Conservation (phyloP, 2,888 invertebrate genomes). For the Cactoblastis cactorum region DNA sequence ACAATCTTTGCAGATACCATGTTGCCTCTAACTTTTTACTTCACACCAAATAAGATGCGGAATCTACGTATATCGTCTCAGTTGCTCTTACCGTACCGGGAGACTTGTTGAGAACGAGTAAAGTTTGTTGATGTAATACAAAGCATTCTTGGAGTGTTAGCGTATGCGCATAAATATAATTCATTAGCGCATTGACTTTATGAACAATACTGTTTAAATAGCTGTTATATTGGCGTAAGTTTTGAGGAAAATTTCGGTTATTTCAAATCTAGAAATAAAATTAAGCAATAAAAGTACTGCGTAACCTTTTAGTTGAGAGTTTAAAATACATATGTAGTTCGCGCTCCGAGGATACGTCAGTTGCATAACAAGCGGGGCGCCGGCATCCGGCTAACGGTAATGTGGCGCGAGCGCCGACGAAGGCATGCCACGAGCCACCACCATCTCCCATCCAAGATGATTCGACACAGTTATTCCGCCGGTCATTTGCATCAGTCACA, state of each 20-base stretch:
- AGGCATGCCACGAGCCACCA: constrained; percentile 33
- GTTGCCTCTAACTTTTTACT: not conserved
- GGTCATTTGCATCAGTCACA: constrained; percentile 46
- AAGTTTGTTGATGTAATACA: not conserved
- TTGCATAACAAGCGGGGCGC: constrained; percentile 69
- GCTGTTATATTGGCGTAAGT: no score
- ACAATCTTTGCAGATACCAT: not conserved
- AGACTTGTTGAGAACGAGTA: not conserved
- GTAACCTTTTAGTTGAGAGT: not conserved
- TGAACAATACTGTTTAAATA: no score
- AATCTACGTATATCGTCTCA: not conserved
- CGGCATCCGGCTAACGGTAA: constrained; percentile 70
- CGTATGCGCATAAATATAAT: not conserved
- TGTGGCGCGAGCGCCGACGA: constrained; percentile 40
- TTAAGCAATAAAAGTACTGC: not conserved
- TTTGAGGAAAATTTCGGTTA: no score
- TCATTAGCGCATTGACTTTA: not conserved
- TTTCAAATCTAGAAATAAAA: not conserved
- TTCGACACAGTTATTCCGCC: constrained; percentile 37
- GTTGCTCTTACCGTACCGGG: not conserved
- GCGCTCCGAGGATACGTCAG: constrained; percentile 50
- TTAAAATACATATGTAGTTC: constrained; percentile 7
- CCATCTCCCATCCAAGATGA: constrained; percentile 36
- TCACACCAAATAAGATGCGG: constrained; percentile 1
- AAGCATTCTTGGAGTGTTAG: not conserved